Conservation (phyloP, 92 coral and sea anemone genomes). For the Zoanthus sociatus region DNA sequence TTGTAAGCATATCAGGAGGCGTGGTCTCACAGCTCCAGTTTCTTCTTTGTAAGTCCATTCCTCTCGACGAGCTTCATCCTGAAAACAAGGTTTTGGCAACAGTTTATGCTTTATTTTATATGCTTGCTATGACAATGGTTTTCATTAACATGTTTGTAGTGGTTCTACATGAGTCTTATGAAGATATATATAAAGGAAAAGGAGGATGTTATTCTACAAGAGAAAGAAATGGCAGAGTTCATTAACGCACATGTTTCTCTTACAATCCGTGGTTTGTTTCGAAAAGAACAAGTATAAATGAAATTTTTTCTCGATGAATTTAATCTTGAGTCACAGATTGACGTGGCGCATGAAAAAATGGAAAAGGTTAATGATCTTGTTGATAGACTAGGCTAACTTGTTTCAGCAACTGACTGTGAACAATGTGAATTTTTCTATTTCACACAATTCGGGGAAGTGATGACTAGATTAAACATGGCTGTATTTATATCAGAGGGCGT, state of each 20-base stretch:
- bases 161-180: conserved; percentile 47
- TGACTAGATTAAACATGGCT: too few species aligned
- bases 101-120: conserved; percentile 11
- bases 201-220: background rate
- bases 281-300: background rate
- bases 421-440: too few species aligned
- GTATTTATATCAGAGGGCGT: too few species aligned
- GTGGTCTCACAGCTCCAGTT: conserved; percentile 25
- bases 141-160: conserved; percentile 56
- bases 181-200: conserved; percentile 23
- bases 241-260: background rate
- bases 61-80: conserved; percentile 16
- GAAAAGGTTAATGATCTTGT: background rate
- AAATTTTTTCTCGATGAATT: conserved; percentile 7
- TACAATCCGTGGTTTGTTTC: background rate
- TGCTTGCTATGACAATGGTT: conserved; percentile 28
- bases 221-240: conserved; percentile 30
- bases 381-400: too few species aligned
- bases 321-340: background rate
- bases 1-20: conserved; percentile 21
- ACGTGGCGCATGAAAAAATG: background rate
- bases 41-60: conserved; percentile 39
- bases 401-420: too few species aligned
- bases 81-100: conserved; percentile 1
- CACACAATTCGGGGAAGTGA: too few species aligned